A percentile compares a stretch with the other conserved stretches of the same genome.
phyloP scores from a whole-genome alignment of 2,113 vertebrate species.

The Etheostoma spectabile region DNA sequence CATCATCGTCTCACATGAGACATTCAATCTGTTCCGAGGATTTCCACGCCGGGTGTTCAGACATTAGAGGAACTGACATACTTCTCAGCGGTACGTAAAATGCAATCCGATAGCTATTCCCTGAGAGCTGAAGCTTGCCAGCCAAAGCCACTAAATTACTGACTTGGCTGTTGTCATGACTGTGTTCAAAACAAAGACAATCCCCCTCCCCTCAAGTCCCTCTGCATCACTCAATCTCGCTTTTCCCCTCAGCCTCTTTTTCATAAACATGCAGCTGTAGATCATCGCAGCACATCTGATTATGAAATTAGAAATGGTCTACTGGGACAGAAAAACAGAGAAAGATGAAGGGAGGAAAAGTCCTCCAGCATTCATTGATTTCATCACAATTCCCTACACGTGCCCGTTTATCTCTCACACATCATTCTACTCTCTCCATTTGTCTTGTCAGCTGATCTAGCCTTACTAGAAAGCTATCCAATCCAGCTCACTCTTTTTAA shows the following conservation, averaged over 20 bases:
- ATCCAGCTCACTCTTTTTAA: conserved; percentile 6
- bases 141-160: conserved; percentile 59
- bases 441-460: conserved; percentile 3
- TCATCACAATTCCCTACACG: background rate
- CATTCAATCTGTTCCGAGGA: conserved; percentile 16
- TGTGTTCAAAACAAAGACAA: conserved; percentile 50
- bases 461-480: background rate
- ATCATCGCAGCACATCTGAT: conserved; percentile 36
- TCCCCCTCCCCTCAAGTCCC: background rate
- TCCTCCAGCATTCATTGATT: background rate
- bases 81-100: conserved; percentile 42
- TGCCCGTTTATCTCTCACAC: background rate
- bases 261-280: conserved; percentile 60
- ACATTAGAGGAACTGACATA: conserved; percentile 44
- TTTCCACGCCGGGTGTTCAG: conserved; percentile 8
- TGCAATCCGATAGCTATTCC: conserved; percentile 55
- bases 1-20: conserved; percentile 6
- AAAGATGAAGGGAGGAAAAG: background rate
- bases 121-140: conserved; percentile 37
- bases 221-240: conserved; percentile 44
- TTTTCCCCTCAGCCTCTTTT: conserved; percentile 13
- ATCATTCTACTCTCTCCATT: background rate
- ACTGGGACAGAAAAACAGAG: conserved; percentile 12
- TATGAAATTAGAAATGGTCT: conserved; percentile 46
- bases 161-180: conserved; percentile 59